Evolutionary conservation across 2,888 invertebrate genomes (phyloP).

Genomic region (Cistogaster globosa): DNA sequence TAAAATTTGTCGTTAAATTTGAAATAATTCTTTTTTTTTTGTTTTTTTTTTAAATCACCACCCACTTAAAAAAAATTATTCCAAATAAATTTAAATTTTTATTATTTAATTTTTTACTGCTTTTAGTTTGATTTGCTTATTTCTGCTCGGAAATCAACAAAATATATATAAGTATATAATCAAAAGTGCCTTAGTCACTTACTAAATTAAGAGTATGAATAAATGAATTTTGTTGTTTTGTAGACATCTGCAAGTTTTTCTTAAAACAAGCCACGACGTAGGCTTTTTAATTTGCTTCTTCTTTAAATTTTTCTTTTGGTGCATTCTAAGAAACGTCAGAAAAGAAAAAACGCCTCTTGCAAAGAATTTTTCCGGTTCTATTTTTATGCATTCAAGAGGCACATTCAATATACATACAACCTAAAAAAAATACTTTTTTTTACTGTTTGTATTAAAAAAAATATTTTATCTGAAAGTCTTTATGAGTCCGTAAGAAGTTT

Average conservation of each 20-base stretch:
- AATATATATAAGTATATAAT: neutral
- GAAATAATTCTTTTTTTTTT: no score
- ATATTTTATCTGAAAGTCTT: constrained; percentile 21
- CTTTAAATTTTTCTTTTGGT: constrained; percentile 10
- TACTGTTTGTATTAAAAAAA: constrained; percentile 17
- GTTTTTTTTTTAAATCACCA: no score
- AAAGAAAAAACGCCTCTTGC: constrained; percentile 57
- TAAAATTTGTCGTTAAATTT: no score
- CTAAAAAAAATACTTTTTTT: neutral
- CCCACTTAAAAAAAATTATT: no score
- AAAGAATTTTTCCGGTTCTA: constrained; percentile 69
- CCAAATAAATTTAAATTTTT: no score
- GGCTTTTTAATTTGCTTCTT: constrained; percentile 6
- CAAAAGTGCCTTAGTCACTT: constrained; percentile 57
- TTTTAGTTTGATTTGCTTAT: neutral
- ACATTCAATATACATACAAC: constrained; percentile 8
- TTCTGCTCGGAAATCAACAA: neutral
- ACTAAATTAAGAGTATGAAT: constrained; percentile 19
- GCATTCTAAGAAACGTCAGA: constrained; percentile 39
- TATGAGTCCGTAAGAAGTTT: neutral
- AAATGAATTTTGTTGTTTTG: constrained; percentile 22
- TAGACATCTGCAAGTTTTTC: constrained; percentile 7
- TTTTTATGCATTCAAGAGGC: constrained; percentile 48
- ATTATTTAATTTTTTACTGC: neutral
- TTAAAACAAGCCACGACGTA: constrained; percentile 25